Evolutionary conservation across 2,113 vertebrate genomes (phyloP).

Genomic region (Pteruthius melanotis): DNA sequence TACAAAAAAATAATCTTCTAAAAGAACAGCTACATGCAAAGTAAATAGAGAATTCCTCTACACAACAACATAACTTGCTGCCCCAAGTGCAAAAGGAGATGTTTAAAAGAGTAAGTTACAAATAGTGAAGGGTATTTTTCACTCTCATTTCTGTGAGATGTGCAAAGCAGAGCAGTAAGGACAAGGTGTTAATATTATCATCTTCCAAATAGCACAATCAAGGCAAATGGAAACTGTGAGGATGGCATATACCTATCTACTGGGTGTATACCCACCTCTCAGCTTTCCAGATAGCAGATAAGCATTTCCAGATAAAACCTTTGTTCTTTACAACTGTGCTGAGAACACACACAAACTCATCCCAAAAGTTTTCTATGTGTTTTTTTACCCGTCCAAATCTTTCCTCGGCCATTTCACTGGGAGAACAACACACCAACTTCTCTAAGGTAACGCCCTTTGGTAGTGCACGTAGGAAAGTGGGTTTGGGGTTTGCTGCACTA

Average conservation of each 20-base stretch:
- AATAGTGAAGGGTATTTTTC: neutral
- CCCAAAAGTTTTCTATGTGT: neutral
- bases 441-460: neutral
- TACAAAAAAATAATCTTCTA: neutral
- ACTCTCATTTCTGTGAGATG: neutral
- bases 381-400: neutral
- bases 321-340: neutral
- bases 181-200: neutral
- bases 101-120: neutral
- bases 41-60: neutral
- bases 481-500: neutral
- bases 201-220: neutral
- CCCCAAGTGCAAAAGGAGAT: neutral
- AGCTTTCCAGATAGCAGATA: neutral
- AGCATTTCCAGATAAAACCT: neutral
- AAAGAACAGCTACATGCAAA: conserved; percentile 8
- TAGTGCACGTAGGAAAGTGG: neutral
- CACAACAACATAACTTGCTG: neutral
- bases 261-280: neutral
- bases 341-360: neutral
- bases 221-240: neutral
- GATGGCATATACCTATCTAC: neutral
- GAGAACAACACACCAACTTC: neutral
- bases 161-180: neutral
- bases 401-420: neutral